Conservation (phyloP, 2,888 invertebrate species). For the Hemistola chrysoprasaria region DNA sequence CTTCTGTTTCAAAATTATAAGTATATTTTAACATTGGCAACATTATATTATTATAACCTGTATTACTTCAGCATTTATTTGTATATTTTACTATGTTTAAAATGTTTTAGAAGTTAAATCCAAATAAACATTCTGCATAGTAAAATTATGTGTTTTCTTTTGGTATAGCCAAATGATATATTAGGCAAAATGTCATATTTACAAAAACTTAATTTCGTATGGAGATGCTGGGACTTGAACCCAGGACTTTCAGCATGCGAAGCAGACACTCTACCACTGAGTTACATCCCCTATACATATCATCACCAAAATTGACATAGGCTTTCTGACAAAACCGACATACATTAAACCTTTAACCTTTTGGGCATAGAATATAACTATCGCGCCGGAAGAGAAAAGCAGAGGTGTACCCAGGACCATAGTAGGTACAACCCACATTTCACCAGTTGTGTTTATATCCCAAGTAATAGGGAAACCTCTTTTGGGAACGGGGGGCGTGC, state of each 20-base stretch:
- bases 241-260: slow-evolving; percentile 86
- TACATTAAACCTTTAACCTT: too few relatives aligned
- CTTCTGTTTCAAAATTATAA: slow-evolving; percentile 52
- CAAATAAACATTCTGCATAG: slow-evolving; percentile 82
- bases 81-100: slow-evolving; percentile 76
- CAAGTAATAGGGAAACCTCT: too few relatives aligned
- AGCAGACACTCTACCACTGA: slow-evolving; percentile 84
- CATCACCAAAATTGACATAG: too few relatives aligned
- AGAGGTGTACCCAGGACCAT: too few relatives aligned
- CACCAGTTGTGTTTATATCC: too few relatives aligned
- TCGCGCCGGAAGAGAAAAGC: too few relatives aligned
- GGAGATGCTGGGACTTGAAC: slow-evolving; percentile 86
- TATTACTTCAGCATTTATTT: slow-evolving; percentile 77
- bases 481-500: too few relatives aligned
- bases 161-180: too few relatives aligned
- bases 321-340: too few relatives aligned
- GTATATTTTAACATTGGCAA: slow-evolving; percentile 65
- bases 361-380: too few relatives aligned
- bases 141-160: slow-evolving; percentile 35
- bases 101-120: slow-evolving; percentile 77
- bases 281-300: slow-evolving; percentile 66
- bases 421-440: too few relatives aligned
- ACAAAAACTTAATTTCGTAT: slow-evolving; percentile 27
- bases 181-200: too few relatives aligned
- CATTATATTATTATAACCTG: slow-evolving; percentile 41